Evolutionary conservation across 2,888 invertebrate genomes (phyloP).

Genomic region (Melitaea athalia): DNA sequence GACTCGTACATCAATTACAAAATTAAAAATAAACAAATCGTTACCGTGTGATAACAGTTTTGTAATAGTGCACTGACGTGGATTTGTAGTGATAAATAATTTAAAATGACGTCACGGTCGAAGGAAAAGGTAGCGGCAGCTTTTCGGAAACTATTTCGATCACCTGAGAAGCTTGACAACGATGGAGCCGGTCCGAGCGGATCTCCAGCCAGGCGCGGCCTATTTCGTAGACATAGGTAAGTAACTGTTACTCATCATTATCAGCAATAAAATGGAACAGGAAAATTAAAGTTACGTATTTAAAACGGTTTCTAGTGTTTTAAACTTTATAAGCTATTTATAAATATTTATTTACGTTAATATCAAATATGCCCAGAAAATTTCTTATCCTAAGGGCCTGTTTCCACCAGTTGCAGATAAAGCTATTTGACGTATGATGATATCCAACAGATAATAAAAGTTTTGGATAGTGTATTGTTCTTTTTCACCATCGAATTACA

Average conservation of each 20-base stretch:
- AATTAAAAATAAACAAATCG: conserved; percentile 43
- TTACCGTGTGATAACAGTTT: conserved; percentile 14
- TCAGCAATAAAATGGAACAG: not conserved
- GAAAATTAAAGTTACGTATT: not conserved
- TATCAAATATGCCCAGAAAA: not conserved
- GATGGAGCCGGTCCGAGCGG: conserved; percentile 84
- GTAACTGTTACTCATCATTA: not conserved
- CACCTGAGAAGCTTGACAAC: conserved; percentile 87
- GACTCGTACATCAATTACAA: conserved; percentile 43
- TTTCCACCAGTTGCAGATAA: no score
- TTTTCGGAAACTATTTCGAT: conserved; percentile 89
- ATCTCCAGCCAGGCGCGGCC: conserved; percentile 83
- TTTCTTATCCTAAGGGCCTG: no score
- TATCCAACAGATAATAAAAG: no score
- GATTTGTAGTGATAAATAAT: conserved; percentile 39
- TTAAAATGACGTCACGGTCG: conserved; percentile 88
- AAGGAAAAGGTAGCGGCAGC: conserved; percentile 92
- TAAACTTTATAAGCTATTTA: not conserved
- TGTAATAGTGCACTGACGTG: conserved; percentile 16
- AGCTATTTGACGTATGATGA: no score
- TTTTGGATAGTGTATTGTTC: no score
- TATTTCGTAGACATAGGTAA: conserved; percentile 76
- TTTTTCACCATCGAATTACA: no score
- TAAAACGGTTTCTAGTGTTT: not conserved
- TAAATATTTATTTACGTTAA: conserved; percentile 18